Evolutionary conservation across 2,113 vertebrate genomes (phyloP).

Genomic region (Mirza zaza): DNA sequence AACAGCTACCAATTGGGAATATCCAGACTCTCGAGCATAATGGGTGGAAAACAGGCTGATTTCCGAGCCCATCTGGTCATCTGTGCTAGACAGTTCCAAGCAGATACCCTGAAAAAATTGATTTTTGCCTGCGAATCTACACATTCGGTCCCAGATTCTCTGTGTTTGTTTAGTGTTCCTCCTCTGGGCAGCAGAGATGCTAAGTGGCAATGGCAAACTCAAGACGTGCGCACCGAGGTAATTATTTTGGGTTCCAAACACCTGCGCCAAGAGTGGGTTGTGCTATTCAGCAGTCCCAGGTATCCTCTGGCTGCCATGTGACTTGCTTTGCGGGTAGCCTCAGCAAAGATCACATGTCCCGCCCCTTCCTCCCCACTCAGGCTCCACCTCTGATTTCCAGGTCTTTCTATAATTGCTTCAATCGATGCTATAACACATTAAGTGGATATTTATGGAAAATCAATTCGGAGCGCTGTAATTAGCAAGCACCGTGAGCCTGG

Average conservation of each 20-base stretch:
- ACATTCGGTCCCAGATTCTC: slow-evolving; percentile 46
- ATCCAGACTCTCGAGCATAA: slow-evolving; percentile 44
- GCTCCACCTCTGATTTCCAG: slow-evolving; percentile 60
- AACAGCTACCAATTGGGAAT: neutral
- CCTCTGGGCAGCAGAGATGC: neutral
- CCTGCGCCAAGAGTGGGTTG: slow-evolving; percentile 25
- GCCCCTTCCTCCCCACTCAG: neutral
- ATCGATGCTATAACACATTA: slow-evolving; percentile 57
- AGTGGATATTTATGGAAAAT: slow-evolving; percentile 68
- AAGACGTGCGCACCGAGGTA: slow-evolving; percentile 51
- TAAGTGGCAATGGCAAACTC: slow-evolving; percentile 62
- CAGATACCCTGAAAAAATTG: slow-evolving; percentile 50
- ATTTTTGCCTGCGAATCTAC: slow-evolving; percentile 67
- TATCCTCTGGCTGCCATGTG: neutral
- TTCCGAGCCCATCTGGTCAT: slow-evolving; percentile 65
- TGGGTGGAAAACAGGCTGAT: slow-evolving; percentile 40
- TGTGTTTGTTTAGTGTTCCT: slow-evolving; percentile 49
- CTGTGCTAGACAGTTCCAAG: slow-evolving; percentile 34
- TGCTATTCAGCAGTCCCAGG: neutral
- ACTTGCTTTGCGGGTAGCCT: neutral
- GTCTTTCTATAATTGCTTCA: slow-evolving; percentile 59
- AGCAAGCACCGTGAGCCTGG: slow-evolving; percentile 25
- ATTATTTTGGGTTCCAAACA: slow-evolving; percentile 66
- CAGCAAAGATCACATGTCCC: neutral
- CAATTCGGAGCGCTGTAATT: slow-evolving; percentile 63